These are phyloP conservation scores for Pandemis cinnamomeana DNA, from an alignment of 2,888 invertebrate species.

Conservation along the genomic window DNA sequence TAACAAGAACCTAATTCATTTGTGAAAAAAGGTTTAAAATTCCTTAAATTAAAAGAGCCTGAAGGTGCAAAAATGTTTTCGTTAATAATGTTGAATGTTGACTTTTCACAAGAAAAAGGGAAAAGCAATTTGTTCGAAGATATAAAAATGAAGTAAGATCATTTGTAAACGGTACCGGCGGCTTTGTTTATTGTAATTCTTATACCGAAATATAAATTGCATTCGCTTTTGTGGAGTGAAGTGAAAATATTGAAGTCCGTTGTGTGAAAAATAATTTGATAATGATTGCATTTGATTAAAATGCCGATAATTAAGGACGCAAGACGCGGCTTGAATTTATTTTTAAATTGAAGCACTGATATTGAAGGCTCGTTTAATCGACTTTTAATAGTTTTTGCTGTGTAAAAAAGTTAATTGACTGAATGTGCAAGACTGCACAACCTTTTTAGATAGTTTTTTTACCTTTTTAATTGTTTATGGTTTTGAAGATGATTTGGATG, in stretches of 20 bases:
- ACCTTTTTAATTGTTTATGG: too few relatives aligned
- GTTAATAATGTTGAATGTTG: constrained; percentile 4
- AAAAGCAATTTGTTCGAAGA: constrained; percentile 12
- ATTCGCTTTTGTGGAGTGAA: background rate
- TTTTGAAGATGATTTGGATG: too few relatives aligned
- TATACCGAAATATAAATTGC: background rate
- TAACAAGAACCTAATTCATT: too few relatives aligned
- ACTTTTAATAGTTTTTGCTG: background rate
- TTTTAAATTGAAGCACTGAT: constrained; percentile 3
- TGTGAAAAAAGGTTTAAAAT: too few relatives aligned
- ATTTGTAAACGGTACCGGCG: constrained; percentile 5
- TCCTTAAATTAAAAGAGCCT: background rate
- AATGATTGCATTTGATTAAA: background rate
- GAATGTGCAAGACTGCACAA: too few relatives aligned
- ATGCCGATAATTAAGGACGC: background rate
- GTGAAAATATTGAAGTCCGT: background rate
- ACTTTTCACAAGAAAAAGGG: background rate
- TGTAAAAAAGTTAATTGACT: too few relatives aligned
- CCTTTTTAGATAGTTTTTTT: too few relatives aligned
- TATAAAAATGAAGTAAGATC: constrained; percentile 9
- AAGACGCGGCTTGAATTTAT: background rate
- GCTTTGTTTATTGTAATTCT: constrained; percentile 9
- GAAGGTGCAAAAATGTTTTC: background rate
- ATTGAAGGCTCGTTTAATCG: background rate
- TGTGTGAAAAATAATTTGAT: background rate